These are phyloP conservation scores for Procavia capensis DNA, from an alignment of 2,113 vertebrate genomes.

Conservation along the genomic window DNA sequence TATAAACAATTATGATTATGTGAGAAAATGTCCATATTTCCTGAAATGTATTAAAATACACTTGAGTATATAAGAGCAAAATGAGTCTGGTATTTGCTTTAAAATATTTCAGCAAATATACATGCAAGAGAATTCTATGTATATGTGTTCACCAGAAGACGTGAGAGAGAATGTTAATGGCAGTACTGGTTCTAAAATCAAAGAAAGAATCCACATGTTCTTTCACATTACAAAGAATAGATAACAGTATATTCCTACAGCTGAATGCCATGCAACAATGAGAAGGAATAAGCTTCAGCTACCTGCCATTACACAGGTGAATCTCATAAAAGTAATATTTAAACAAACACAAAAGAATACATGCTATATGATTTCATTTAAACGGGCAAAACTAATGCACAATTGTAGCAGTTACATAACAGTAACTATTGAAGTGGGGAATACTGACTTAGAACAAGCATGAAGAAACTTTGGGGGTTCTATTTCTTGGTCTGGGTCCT, in stretches of 20 bases:
- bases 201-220: not conserved
- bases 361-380: not conserved
- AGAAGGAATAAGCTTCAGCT: not conserved
- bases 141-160: not conserved
- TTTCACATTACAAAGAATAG: not conserved
- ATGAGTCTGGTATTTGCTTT: not conserved
- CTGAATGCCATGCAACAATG: not conserved
- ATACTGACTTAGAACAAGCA: not conserved
- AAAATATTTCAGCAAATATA: not conserved
- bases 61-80: not conserved
- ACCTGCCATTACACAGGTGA: not conserved
- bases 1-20: not conserved
- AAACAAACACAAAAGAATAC: not conserved
- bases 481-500: not conserved
- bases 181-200: not conserved
- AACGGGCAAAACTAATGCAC: not conserved
- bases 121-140: not conserved
- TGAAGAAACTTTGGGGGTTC: not conserved
- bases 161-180: not conserved
- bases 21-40: not conserved
- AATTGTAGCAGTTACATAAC: not conserved
- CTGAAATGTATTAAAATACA: not conserved
- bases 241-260: not conserved
- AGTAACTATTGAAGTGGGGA: not conserved
- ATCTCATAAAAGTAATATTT: not conserved